These are phyloP conservation scores for Melospiza georgiana DNA, from an alignment of 2,113 vertebrate genomes.

Conservation along the genomic window DNA sequence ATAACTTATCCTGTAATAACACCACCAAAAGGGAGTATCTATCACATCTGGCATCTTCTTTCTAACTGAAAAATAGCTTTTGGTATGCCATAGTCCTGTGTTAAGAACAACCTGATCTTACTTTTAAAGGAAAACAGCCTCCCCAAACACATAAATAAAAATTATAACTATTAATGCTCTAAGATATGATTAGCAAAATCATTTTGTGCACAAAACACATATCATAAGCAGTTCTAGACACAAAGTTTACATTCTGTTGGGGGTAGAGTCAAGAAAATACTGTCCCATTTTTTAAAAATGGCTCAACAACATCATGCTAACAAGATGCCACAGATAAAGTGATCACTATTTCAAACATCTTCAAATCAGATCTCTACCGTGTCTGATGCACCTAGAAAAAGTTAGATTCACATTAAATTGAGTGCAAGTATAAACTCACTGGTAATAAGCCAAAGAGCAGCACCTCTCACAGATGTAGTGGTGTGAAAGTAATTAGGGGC, in stretches of 20 bases:
- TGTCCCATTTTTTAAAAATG: neutral
- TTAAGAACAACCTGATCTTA: neutral
- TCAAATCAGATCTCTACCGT: neutral
- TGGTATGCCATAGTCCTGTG: neutral
- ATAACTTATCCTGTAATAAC: neutral
- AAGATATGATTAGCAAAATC: neutral
- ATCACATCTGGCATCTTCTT: neutral
- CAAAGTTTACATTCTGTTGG: neutral
- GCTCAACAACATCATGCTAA: neutral
- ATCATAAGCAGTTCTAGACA: neutral
- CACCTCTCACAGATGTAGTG: neutral
- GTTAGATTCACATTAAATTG: neutral
- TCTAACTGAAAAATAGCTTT: slow-evolving; percentile 11
- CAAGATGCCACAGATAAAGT: neutral
- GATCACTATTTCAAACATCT: neutral
- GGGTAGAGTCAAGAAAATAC: neutral
- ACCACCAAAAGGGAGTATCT: neutral
- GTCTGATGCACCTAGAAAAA: neutral
- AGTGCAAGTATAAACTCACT: neutral
- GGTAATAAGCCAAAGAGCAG: neutral
- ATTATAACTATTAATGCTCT: neutral
- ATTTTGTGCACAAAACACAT: neutral
- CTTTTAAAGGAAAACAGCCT: neutral
- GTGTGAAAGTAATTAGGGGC: neutral
- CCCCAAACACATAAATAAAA: neutral